A percentile compares a stretch with the other conserved stretches of the same genome.
These are phyloP conservation scores for Drosophila parabipectinata DNA, from an alignment of 1,140 invertebrate genomes.

Conservation along the genomic window DNA sequence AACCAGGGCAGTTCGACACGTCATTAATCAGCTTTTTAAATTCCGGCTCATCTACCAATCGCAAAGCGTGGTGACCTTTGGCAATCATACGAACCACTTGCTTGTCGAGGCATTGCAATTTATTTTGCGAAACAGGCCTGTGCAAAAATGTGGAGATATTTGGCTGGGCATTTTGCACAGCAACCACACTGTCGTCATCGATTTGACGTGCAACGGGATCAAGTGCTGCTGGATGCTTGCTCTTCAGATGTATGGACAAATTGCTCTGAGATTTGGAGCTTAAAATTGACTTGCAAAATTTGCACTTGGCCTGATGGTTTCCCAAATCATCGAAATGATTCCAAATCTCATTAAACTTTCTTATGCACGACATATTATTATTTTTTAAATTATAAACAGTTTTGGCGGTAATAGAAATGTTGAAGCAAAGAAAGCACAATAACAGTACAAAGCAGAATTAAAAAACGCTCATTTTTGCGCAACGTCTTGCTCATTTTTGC, in stretches of 20 bases:
- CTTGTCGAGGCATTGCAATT: background rate
- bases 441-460: no score
- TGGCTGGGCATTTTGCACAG: background rate
- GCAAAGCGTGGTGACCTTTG: slow-evolving; percentile 7
- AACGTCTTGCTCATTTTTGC: no score
- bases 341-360: background rate
- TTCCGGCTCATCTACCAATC: slow-evolving; percentile 4
- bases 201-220: background rate
- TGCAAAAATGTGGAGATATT: slow-evolving; percentile 7
- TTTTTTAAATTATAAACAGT: background rate
- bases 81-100: slow-evolving; percentile 5
- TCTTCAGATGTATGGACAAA: background rate
- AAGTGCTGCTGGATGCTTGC: slow-evolving; percentile 3
- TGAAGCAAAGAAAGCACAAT: no score
- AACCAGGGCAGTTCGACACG: slow-evolving; percentile 1
- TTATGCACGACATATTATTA: background rate
- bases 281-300: slow-evolving; percentile 1
- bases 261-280: slow-evolving; percentile 1
- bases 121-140: slow-evolving; percentile 8
- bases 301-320: slow-evolving; percentile 1
- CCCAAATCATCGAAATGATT: background rate
- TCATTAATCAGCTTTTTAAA: slow-evolving; percentile 3
- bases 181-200: background rate
- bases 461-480: no score
- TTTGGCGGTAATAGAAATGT: background rate